phyloP scores from a whole-genome alignment of 2,888 invertebrate genomes.

The Apoda limacodes region DNA sequence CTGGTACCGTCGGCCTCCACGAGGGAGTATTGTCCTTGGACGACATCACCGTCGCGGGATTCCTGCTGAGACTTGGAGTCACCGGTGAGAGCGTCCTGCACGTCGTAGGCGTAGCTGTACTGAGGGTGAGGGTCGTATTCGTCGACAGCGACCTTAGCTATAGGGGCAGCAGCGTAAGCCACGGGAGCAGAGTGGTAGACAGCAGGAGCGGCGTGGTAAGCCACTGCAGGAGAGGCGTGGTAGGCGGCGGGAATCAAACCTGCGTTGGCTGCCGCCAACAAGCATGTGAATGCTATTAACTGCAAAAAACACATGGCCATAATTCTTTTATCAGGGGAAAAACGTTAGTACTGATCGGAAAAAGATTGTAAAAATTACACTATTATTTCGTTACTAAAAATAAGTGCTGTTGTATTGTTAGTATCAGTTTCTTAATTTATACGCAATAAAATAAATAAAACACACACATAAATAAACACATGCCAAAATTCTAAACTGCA shows the following conservation, averaged over 20 bases:
- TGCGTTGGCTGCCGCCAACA: conserved; percentile 34
- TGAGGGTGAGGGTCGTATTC: conserved; percentile 47
- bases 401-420: no score
- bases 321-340: no score
- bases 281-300: conserved; percentile 35
- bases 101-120: conserved; percentile 69
- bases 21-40: conserved; percentile 65
- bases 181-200: conserved; percentile 28
- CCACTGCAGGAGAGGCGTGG: conserved; percentile 27
- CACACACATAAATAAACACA: no score
- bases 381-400: no score
- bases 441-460: no score
- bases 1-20: conserved; percentile 67
- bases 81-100: conserved; percentile 65
- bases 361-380: no score
- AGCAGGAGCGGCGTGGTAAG: conserved; percentile 26
- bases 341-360: no score
- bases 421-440: no score
- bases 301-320: no score
- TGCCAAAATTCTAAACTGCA: no score
- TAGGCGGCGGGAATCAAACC: conserved; percentile 32
- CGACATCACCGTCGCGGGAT: conserved; percentile 53
- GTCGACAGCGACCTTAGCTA: conserved; percentile 33
- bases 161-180: conserved; percentile 26
- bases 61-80: conserved; percentile 59